Evolutionary conservation across 2,113 vertebrate genomes (phyloP), one percentile per base, ranked within the genome.

Genomic region (Lophius piscatorius): DNA sequence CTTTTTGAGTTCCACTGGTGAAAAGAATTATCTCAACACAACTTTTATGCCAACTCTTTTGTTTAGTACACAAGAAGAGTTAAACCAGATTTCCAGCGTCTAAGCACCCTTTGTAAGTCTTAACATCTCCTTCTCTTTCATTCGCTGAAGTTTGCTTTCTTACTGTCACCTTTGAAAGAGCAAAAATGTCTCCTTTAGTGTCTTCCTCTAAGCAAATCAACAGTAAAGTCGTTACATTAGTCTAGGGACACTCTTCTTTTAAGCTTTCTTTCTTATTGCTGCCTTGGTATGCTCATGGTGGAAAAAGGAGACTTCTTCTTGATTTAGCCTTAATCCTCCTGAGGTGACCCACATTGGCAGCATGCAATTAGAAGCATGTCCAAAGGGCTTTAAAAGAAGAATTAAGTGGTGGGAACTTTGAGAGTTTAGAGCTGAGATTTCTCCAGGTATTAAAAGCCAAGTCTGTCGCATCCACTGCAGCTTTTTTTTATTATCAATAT

Each of bases 261-360:
- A 48, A 58, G 74, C 48, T 55, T 66, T 71, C 54, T 36, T 68
- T 79, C 50, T 63, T 35, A 18, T 34, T 18, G n/a, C 50, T 47
- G 50, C 8, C 42, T 52, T 10, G 9, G 31, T 63, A 26, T 23
- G 28, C 56, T 68, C 46, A 65, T 76, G 62, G 62, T 82, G 65
- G 48, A 68, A 66, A 63, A 60, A 46, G 50, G 66, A 66, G 63
- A 66, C 69, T 67, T 76, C 36, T 86, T 71, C 59, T 41, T 20
- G 73, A 63, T 71, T 57, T 76, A 63, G 34, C 57, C 68, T 52
- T 31, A n/a, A 45, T 75, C 73, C 63, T 67, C 65, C 63, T 49
- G 59, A 44, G 56, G 8, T 83, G 79, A 80, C 84, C 83, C 69
- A 87, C 71, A 78, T 87, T 63, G 69, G 64, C 56, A 49, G 36